phyloP scores from a whole-genome alignment of 2,113 vertebrate genomes.

The Austrofundulus limnaeus region DNA sequence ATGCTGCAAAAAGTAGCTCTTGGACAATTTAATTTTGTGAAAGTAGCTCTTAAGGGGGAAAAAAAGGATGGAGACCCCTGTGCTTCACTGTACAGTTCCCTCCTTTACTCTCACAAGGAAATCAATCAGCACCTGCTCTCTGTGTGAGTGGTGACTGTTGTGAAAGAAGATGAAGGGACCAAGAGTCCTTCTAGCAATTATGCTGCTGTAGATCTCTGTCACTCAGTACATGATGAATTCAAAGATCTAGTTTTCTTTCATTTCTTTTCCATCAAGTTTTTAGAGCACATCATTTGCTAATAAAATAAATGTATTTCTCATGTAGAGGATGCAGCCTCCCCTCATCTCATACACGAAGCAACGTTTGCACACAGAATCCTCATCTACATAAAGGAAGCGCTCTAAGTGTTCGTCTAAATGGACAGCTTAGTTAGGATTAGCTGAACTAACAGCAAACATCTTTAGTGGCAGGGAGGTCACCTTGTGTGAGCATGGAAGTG shows the following conservation, averaged over 20 bases:
- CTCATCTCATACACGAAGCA: no score
- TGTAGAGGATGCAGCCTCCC: background rate
- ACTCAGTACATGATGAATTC: no score
- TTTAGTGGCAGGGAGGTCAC: constrained; percentile 54
- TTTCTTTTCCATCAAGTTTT: background rate
- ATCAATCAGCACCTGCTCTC: constrained; percentile 51
- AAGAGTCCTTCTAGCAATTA: constrained; percentile 50
- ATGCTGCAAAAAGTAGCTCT: no score
- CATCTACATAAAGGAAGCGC: constrained; percentile 22
- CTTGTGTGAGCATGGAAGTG: constrained; percentile 55
- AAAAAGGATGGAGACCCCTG: no score
- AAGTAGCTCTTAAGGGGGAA: no score
- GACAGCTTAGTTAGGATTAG: constrained; percentile 75
- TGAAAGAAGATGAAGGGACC: constrained; percentile 15
- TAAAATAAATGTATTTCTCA: background rate
- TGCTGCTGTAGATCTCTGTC: no score
- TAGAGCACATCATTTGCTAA: background rate
- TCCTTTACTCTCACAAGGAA: constrained; percentile 43
- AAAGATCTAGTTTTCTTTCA: background rate
- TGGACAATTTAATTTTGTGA: no score
- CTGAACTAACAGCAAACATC: constrained; percentile 60
- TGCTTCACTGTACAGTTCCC: constrained; percentile 22
- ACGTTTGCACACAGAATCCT: constrained; percentile 11
- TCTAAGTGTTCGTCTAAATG: constrained; percentile 62
- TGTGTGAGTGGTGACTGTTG: constrained; percentile 36